A percentile compares a stretch with the other conserved stretches of the same genome.
These are phyloP conservation scores for Alsophila aescularia DNA, from an alignment of 2,888 invertebrate species.

Conservation along the genomic window DNA sequence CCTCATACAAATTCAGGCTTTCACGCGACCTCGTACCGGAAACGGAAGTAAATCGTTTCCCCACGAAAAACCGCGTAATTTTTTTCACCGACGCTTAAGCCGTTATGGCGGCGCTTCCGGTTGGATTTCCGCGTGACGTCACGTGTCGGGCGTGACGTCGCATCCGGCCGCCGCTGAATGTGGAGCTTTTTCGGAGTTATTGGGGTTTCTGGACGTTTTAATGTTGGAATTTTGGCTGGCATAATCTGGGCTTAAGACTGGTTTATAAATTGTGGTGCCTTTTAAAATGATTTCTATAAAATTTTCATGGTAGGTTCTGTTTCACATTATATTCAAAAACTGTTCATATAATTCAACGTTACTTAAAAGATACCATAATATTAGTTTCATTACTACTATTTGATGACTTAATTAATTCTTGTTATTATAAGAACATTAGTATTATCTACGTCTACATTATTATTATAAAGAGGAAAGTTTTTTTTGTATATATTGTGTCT, in stretches of 20 bases:
- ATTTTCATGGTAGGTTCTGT: too few species aligned
- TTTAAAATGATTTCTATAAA: too few species aligned
- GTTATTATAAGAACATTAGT: too few species aligned
- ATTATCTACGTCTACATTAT: too few species aligned
- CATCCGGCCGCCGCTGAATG: constrained; percentile 37
- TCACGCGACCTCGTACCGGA: constrained; percentile 44
- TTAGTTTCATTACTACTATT: too few species aligned
- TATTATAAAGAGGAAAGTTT: too few species aligned
- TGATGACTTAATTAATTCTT: too few species aligned
- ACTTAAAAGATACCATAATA: too few species aligned
- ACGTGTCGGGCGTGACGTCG: constrained; percentile 54
- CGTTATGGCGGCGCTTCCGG: constrained; percentile 72
- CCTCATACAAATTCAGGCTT: constrained; percentile 40
- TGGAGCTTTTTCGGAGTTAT: background rate
- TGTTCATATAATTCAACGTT: too few species aligned
- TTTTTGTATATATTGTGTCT: too few species aligned
- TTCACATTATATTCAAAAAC: too few species aligned
- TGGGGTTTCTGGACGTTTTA: constrained; percentile 11
- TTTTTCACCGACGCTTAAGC: constrained; percentile 72
- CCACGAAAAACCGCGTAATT: constrained; percentile 73
- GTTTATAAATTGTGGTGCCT: background rate
- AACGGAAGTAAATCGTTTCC: constrained; percentile 74
- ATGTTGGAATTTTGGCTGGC: background rate
- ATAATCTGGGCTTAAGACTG: background rate
- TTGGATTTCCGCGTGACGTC: constrained; percentile 66